phyloP scores from a whole-genome alignment of 2,113 vertebrate species.

The Oncorhynchus keta region DNA sequence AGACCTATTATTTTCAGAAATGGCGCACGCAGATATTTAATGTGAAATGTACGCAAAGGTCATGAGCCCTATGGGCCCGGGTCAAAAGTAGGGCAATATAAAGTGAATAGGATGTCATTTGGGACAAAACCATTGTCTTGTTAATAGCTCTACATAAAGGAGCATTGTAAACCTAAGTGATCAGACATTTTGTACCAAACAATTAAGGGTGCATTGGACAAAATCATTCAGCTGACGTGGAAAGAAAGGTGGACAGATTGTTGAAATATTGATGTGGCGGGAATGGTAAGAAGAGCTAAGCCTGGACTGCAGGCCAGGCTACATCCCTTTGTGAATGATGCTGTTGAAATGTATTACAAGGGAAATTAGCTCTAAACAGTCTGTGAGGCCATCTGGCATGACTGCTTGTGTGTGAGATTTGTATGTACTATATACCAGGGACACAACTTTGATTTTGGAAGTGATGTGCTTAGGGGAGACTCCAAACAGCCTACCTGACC shows the following conservation, averaged over 20 bases:
- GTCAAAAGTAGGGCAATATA: too few relatives aligned
- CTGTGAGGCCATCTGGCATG: slow-evolving; percentile 54
- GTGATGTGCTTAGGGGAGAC: slow-evolving; percentile 13
- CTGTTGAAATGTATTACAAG: slow-evolving; percentile 34
- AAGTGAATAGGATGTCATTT: neutral
- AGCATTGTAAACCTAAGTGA: slow-evolving; percentile 16
- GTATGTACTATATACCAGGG: neutral
- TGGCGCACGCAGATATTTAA: too few relatives aligned
- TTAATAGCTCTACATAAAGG: neutral
- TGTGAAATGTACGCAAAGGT: too few relatives aligned
- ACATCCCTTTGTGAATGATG: slow-evolving; percentile 18
- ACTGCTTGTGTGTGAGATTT: slow-evolving; percentile 20
- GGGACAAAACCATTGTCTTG: neutral
- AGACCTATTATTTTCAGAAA: too few relatives aligned
- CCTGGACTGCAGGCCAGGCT: neutral
- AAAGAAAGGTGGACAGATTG: slow-evolving; percentile 10
- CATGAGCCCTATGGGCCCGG: too few relatives aligned
- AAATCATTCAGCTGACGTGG: neutral
- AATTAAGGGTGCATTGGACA: neutral
- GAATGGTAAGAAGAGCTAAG: slow-evolving; percentile 9
- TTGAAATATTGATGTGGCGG: slow-evolving; percentile 21
- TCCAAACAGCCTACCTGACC: too few relatives aligned
- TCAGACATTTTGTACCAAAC: slow-evolving; percentile 7
- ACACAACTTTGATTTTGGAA: neutral
- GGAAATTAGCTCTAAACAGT: slow-evolving; percentile 49